Evolutionary conservation across 1,140 invertebrate species (phyloP), one percentile per base, ranked within the genome.

Genomic region (Drosophila lowei): DNA sequence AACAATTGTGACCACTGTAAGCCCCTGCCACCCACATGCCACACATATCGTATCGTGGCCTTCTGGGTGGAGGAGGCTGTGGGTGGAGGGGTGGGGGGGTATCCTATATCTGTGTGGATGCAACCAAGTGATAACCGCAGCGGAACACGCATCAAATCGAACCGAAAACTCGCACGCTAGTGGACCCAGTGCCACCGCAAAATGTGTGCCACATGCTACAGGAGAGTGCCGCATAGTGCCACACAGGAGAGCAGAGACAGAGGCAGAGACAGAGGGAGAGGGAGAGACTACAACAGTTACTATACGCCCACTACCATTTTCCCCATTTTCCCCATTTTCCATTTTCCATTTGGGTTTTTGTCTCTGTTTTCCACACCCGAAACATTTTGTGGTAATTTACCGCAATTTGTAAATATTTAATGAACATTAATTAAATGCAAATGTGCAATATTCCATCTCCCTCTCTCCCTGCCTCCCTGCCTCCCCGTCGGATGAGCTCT

Each of bases 381-480:
- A 68, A 42, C 62, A 65, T 52, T 66, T 64, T 72, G 62, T 38
- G 77, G 66, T 80, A 81, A 81, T 86, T 77, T 71, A 80, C 79
- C 84, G 58, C 81, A 86, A 88, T 81, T 86, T 75, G 81, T 86
- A 86, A 86, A 86, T 86, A 86, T 86, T 86, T 86, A 81, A 86
- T 81, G 81, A 78, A 81, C 81, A 86, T 86, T 86, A 86, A 86
- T 86, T 86, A 81, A 81, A 85, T 86, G 81, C 77, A 77, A 77
- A 81, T 85, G 80, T 67, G 23, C 41, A 65, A 64, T 28, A 53
- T 28, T 43, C 25, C 48, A 56, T 43, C 38, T 42, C 8, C 41
- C 6, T 15, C 18, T 2, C 18, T 18, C 18, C 18, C 18, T 2
- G 18, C 2, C 18, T 0, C 18, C 18, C 18, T 18, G 16, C 16